Evolutionary conservation across 2,888 invertebrate species (phyloP).

Genomic region (Gisinianus flammeolus): DNA sequence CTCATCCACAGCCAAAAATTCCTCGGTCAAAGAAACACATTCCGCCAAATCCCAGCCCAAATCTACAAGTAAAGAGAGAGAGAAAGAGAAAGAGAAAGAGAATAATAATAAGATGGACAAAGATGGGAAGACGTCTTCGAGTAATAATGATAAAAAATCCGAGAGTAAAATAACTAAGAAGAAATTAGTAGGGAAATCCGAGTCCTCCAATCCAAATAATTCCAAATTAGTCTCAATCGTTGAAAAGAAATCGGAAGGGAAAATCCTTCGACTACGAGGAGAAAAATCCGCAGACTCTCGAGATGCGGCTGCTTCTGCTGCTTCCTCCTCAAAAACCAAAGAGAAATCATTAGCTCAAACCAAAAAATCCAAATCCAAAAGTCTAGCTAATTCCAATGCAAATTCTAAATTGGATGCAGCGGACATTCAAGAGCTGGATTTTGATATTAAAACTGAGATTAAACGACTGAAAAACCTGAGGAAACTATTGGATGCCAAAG

Average conservation of each 20-base stretch:
- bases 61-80: not conserved
- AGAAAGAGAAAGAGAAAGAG: not conserved
- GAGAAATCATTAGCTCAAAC: constrained; percentile 7
- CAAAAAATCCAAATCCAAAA: not conserved
- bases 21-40: not conserved
- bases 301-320: not conserved
- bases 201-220: not conserved
- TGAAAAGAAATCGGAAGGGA: constrained; percentile 8
- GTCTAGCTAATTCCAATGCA: not conserved
- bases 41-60: not conserved
- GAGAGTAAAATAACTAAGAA: not conserved
- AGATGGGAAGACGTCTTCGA: too few species aligned
- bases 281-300: not conserved
- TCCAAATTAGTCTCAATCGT: not conserved
- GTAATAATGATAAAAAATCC: too few species aligned
- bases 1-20: not conserved
- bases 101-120: not conserved
- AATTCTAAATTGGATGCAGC: not conserved
- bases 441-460: constrained; percentile 24
- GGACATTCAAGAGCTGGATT: constrained; percentile 21
- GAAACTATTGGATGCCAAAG: constrained; percentile 23
- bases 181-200: not conserved
- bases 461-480: constrained; percentile 11
- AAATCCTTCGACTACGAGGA: not conserved
- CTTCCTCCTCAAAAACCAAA: not conserved